These are phyloP conservation scores for Euborellia annulipes DNA, from an alignment of 1,140 invertebrate genomes.

Conservation along the genomic window DNA sequence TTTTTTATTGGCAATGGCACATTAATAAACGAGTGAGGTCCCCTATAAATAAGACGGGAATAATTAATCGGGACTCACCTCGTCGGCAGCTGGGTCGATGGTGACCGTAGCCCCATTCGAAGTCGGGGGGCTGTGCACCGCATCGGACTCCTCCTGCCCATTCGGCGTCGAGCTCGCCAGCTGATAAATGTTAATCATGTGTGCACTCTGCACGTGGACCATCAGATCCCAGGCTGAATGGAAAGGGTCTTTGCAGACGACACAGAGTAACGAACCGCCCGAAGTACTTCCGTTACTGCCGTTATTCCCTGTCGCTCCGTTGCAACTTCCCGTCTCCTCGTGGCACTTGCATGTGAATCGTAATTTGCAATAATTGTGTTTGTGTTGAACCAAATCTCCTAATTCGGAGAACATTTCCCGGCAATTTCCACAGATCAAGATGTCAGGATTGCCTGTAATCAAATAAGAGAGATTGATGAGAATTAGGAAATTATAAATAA, in stretches of 20 bases:
- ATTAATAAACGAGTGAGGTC: background rate
- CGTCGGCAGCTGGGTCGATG: constrained; percentile 22
- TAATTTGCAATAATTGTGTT: constrained; percentile 69
- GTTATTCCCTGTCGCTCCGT: constrained; percentile 32
- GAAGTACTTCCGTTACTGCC: constrained; percentile 8
- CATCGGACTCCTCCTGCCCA: constrained; percentile 22
- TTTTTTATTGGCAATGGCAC: background rate
- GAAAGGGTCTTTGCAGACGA: constrained; percentile 62
- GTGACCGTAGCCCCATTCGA: constrained; percentile 17
- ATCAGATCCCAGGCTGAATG: constrained; percentile 61
- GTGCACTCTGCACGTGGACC: constrained; percentile 61
- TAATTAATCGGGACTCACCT: constrained; percentile 3
- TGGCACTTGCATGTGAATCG: constrained; percentile 73
- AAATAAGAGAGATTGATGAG: constrained; percentile 6
- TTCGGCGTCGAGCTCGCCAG: constrained; percentile 32
- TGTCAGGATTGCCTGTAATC: constrained; percentile 62
- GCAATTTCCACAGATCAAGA: constrained; percentile 78
- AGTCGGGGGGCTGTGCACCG: constrained; percentile 22
- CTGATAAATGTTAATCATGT: constrained; percentile 70
- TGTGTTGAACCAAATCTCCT: constrained; percentile 69
- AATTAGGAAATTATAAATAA: background rate
- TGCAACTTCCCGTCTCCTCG: constrained; percentile 22
- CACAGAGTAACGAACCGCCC: constrained; percentile 39
- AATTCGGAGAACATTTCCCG: constrained; percentile 67
- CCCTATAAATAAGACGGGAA: background rate